Conservation (phyloP, 2,113 vertebrate species). For the Cathartes aura region DNA sequence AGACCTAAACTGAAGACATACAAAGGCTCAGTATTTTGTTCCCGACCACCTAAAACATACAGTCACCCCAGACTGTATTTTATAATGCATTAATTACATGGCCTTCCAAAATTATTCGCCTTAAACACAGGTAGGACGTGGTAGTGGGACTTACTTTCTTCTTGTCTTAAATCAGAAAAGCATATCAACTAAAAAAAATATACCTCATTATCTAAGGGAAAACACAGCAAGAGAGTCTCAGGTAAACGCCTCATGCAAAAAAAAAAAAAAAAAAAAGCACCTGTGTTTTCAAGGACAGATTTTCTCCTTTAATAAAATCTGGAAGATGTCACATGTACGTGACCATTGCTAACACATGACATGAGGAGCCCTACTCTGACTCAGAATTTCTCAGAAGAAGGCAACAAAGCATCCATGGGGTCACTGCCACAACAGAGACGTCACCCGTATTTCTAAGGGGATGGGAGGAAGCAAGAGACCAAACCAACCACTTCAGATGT, state of each 20-base stretch:
- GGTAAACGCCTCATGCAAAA: background rate
- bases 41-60: background rate
- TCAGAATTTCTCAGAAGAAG: background rate
- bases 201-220: background rate
- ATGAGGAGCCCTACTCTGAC: background rate
- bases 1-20: background rate
- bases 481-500: conserved; percentile 79
- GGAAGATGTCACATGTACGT: background rate
- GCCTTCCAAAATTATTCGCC: background rate
- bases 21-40: background rate
- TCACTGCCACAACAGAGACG: background rate
- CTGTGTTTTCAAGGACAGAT: background rate
- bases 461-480: background rate
- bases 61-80: background rate
- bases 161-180: background rate
- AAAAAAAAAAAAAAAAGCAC: background rate
- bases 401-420: background rate
- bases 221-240: background rate
- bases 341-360: background rate
- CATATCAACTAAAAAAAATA: background rate
- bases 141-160: background rate
- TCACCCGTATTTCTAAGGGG: background rate
- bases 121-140: background rate
- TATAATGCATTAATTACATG: background rate
- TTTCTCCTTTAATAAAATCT: background rate